phyloP scores from a whole-genome alignment of 2,888 invertebrate genomes.

The Thymelicus lineola region DNA sequence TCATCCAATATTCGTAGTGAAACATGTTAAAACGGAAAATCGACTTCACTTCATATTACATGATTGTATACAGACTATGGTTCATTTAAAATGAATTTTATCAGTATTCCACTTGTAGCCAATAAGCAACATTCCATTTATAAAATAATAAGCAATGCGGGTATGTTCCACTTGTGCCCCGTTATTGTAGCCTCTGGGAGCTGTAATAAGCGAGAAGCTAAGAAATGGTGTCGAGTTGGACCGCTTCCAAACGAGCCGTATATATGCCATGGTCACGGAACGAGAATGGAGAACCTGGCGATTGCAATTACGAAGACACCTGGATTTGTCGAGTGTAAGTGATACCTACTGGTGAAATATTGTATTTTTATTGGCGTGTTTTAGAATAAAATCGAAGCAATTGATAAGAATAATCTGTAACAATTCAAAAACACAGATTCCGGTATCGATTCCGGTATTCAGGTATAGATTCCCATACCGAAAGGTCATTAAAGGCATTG shows the following conservation, averaged over 20 bases:
- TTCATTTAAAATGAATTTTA: constrained; percentile 3
- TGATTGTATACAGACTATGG: background rate
- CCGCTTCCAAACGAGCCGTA: constrained; percentile 36
- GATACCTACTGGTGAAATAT: constrained; percentile 25
- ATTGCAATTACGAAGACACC: constrained; percentile 35
- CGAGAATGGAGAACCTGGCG: constrained; percentile 31
- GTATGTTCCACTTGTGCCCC: constrained; percentile 34
- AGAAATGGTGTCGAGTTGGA: constrained; percentile 36
- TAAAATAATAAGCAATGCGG: constrained; percentile 31
- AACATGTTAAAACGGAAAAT: background rate
- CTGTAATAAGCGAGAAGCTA: constrained; percentile 33
- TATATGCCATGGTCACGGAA: constrained; percentile 37
- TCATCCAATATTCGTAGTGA: background rate
- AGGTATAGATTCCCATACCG: too few species aligned
- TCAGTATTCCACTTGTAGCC: background rate
- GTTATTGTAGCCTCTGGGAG: constrained; percentile 27
- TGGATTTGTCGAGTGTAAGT: constrained; percentile 31
- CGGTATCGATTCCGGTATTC: too few species aligned
- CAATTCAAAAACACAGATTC: too few species aligned
- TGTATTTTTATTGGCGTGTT: background rate
- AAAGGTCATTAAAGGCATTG: too few species aligned
- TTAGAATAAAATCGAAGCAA: background rate
- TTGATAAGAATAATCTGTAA: background rate
- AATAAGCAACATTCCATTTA: constrained; percentile 23
- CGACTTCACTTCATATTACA: background rate